These are phyloP conservation scores for Sitta europaea DNA, from an alignment of 2,113 vertebrate genomes.

Conservation along the genomic window DNA sequence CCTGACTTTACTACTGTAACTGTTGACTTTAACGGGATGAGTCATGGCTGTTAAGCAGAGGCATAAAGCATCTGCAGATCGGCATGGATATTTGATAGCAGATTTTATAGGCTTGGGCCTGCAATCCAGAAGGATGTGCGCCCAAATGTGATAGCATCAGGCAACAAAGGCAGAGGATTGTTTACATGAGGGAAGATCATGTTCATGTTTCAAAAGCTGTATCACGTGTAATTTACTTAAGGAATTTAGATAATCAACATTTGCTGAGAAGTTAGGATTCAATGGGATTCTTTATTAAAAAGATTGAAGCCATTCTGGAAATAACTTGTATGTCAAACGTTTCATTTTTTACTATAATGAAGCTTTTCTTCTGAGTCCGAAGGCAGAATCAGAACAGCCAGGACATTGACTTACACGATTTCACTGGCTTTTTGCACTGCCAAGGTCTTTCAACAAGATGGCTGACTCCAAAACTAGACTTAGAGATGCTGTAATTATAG, in stretches of 20 bases:
- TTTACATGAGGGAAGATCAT: conserved; percentile 44
- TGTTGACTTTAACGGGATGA: conserved; percentile 56
- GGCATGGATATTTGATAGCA: conserved; percentile 37
- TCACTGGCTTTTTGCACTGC: background rate
- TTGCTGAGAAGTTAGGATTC: conserved; percentile 37
- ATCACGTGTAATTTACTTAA: conserved; percentile 51
- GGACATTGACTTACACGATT: conserved; percentile 36
- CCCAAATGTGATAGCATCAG: conserved; percentile 31
- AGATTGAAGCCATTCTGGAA: conserved; percentile 26
- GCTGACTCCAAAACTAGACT: conserved; percentile 33
- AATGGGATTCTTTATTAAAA: conserved; percentile 47
- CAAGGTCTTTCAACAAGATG: conserved; percentile 61
- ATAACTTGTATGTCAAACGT: conserved; percentile 30
- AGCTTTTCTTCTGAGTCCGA: conserved; percentile 24
- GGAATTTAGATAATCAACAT: conserved; percentile 56
- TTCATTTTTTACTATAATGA: conserved; percentile 51
- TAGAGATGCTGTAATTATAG: conserved; percentile 51
- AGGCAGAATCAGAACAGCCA: conserved; percentile 26
- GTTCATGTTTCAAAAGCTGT: conserved; percentile 50
- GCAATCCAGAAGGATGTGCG: background rate
- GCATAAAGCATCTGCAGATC: conserved; percentile 57
- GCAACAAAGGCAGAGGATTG: conserved; percentile 49
- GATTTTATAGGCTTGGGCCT: conserved; percentile 40
- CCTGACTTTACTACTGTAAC: conserved; percentile 63
- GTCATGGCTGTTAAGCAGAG: conserved; percentile 53